phyloP scores from a whole-genome alignment of 2,888 invertebrate genomes.

The Andrena haemorrhoa region DNA sequence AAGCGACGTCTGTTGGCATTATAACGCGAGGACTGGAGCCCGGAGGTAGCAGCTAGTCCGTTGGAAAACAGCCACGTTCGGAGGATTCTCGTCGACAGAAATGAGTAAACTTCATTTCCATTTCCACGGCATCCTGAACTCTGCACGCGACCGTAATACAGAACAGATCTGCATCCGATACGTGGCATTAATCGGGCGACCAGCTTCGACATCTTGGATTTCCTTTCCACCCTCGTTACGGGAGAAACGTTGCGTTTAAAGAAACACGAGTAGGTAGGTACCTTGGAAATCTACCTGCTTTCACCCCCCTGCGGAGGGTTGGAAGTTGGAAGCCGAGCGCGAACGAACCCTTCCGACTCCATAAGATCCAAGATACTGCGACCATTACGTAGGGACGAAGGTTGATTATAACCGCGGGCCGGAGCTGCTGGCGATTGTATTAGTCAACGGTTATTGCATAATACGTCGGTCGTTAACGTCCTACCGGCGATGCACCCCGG shows the following conservation, averaged over 20 bases:
- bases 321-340: neutral
- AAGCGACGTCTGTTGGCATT: neutral
- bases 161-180: slow-evolving; percentile 26
- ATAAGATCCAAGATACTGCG: neutral
- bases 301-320: too few species aligned
- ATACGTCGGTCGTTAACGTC: slow-evolving; percentile 15
- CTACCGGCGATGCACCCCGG: neutral
- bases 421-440: too few species aligned
- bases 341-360: neutral
- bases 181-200: slow-evolving; percentile 17
- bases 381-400: too few species aligned
- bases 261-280: too few species aligned
- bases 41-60: neutral
- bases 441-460: slow-evolving; percentile 31
- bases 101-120: slow-evolving; percentile 20
- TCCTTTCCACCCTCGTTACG: neutral
- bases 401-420: too few species aligned
- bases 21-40: slow-evolving; percentile 11
- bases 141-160: slow-evolving; percentile 8
- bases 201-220: neutral
- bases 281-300: too few species aligned
- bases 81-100: neutral
- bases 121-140: neutral
- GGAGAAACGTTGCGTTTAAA: neutral
- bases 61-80: neutral